These are phyloP conservation scores for Phragmatobia fuliginosa DNA, from an alignment of 2,888 invertebrate genomes.

Conservation along the genomic window DNA sequence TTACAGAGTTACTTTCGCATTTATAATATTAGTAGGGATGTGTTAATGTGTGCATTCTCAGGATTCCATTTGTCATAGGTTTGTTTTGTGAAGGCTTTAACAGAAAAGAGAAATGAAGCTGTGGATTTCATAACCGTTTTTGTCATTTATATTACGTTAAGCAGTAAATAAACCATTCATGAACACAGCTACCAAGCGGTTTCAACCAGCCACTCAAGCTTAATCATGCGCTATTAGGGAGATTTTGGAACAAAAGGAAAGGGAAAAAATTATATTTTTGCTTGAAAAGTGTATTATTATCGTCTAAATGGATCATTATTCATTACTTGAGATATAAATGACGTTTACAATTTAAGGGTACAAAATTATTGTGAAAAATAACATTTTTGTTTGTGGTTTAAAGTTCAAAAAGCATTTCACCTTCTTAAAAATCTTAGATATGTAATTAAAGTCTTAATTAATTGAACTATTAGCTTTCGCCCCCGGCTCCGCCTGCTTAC, in stretches of 20 bases:
- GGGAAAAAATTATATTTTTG: conserved; percentile 59
- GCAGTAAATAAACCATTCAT: conserved; percentile 38
- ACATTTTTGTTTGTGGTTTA: no score
- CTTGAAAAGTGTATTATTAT: conserved; percentile 60
- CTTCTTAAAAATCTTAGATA: no score
- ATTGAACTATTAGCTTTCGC: no score
- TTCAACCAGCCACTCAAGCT: conserved; percentile 56
- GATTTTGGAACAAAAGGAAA: conserved; percentile 58
- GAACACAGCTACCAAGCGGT: conserved; percentile 46
- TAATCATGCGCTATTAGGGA: conserved; percentile 67
- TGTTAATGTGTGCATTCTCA: no score
- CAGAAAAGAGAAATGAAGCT: background rate
- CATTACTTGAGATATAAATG: conserved; percentile 56
- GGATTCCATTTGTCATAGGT: background rate
- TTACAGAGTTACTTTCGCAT: no score
- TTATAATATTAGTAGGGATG: no score
- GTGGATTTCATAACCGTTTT: conserved; percentile 1
- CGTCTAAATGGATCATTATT: conserved; percentile 56
- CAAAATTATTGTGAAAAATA: conserved; percentile 22
- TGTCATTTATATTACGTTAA: conserved; percentile 31
- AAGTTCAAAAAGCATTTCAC: no score
- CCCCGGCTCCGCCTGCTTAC: no score
- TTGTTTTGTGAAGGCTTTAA: background rate
- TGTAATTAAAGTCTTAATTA: no score
- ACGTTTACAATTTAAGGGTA: conserved; percentile 41